Percentiles rank a stretch among this genome's conserved stretches.
These are phyloP conservation scores for Acleris holmiana DNA, from an alignment of 2,888 invertebrate genomes.

Conservation along the genomic window DNA sequence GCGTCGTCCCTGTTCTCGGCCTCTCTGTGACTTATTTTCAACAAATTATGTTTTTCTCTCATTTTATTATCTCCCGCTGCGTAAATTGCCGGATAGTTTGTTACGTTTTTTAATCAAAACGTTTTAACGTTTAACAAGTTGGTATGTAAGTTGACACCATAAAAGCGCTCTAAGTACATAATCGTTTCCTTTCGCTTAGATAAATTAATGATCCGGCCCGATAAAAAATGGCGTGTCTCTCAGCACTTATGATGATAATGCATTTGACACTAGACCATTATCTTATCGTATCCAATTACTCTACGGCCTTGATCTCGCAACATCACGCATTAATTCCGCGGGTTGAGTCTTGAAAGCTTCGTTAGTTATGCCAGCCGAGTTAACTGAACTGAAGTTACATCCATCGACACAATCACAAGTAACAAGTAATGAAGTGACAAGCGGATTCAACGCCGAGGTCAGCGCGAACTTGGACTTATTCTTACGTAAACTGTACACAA, in stretches of 20 bases:
- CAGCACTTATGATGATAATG: not conserved
- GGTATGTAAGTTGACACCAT: no score
- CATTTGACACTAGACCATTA: slow-evolving; percentile 7
- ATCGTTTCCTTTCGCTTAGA: no score
- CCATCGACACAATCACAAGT: slow-evolving; percentile 27
- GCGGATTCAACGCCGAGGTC: slow-evolving; percentile 38
- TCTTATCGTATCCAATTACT: slow-evolving; percentile 17
- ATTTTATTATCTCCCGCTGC: no score
- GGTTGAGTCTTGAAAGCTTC: slow-evolving; percentile 19
- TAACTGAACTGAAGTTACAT: slow-evolving; percentile 24
- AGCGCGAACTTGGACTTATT: slow-evolving; percentile 35
- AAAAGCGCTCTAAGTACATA: no score
- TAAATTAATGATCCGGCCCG: no score
- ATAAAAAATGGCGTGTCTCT: no score
- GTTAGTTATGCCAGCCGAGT: slow-evolving; percentile 30
- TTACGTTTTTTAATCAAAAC: no score
- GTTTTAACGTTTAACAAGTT: no score
- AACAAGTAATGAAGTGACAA: slow-evolving; percentile 40
- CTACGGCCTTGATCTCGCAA: slow-evolving; percentile 19
- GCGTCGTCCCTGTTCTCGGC: not conserved
- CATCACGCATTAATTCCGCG: slow-evolving; percentile 23
- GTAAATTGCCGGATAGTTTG: no score
- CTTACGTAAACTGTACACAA: slow-evolving; percentile 32
- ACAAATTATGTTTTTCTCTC: slow-evolving; percentile 1
- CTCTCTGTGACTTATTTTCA: not conserved